Evolutionary conservation across 2,888 invertebrate genomes (phyloP), one percentile per base, ranked within the genome.

Genomic region (Podotricha telesiphe): DNA sequence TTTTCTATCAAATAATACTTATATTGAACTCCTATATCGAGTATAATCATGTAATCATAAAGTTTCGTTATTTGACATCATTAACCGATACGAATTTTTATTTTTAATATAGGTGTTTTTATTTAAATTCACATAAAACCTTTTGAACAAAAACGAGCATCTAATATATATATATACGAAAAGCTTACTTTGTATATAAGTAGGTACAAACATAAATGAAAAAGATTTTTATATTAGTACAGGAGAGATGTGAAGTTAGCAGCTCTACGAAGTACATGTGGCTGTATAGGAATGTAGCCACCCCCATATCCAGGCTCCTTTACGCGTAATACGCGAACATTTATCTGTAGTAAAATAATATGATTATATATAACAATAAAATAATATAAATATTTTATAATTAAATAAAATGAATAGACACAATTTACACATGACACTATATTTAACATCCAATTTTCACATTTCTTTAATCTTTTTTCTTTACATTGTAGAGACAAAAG

Each of bases 261-360:
- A 40, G 89, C 78, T 63, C 91, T 88, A 6, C 88, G 86, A 28
- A 89, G 81, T 13, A 86, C 83, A 75, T 90, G 93, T 7, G 88
- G 83, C 68, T 86, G 88, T 8, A 89, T 78, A 6, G 88, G 80
- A 65, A 84, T 80, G 82, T 85, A 93, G 0, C 85, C 86, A 76
- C 77, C 95, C 6, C 66, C 81, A 81, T 84, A 93, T 0, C 85
- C 87, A 75, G 77, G 95, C 63, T 92, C 92, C 1, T 88, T 80
- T 6, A 91, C 88, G 62, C 96, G 94, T 63, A 97, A 78, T n/a
- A 97, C 93, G 67, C 97, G 94, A 63, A 96, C 91, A 82, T 97
- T 97, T 45, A 94, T 93, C 89, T 93, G 85, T 0, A 83, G 84
- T 17, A 55, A 73, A 65, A 48, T 20, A 15, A n/a, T 42, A 47